Percentiles rank a stretch among this genome's conserved stretches.
Evolutionary conservation across 2,113 vertebrate species (phyloP).

Genomic region (Anser brachyrhynchus): DNA sequence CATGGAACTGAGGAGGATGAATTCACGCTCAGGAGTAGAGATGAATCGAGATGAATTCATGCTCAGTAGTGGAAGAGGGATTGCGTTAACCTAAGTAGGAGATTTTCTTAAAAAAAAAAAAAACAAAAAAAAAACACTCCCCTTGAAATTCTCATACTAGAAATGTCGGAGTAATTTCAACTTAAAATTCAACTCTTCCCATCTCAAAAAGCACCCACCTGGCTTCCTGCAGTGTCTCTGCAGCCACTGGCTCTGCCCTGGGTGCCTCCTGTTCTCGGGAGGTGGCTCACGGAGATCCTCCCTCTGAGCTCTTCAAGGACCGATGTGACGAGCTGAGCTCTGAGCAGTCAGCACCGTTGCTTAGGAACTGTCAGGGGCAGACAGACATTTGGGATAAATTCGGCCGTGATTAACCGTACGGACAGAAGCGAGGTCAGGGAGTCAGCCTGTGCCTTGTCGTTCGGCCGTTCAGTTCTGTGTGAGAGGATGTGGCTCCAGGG

Average conservation of each 20-base stretch:
- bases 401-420: background rate
- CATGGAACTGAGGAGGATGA: background rate
- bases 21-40: background rate
- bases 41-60: background rate
- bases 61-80: background rate
- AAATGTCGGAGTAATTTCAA: background rate
- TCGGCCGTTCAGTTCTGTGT: background rate
- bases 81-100: background rate
- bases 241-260: background rate
- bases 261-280: fast-evolving
- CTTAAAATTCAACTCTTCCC: background rate
- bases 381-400: background rate
- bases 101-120: background rate
- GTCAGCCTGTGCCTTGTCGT: background rate
- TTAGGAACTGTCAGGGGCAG: background rate
- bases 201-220: background rate
- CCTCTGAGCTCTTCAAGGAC: background rate
- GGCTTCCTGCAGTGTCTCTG: fast-evolving
- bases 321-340: background rate
- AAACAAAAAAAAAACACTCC: background rate
- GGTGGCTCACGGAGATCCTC: background rate
- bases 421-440: background rate
- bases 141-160: background rate
- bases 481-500: background rate
- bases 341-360: fast-evolving